phyloP scores from a whole-genome alignment of 1,140 invertebrate genomes.

The Panulirus ornatus region DNA sequence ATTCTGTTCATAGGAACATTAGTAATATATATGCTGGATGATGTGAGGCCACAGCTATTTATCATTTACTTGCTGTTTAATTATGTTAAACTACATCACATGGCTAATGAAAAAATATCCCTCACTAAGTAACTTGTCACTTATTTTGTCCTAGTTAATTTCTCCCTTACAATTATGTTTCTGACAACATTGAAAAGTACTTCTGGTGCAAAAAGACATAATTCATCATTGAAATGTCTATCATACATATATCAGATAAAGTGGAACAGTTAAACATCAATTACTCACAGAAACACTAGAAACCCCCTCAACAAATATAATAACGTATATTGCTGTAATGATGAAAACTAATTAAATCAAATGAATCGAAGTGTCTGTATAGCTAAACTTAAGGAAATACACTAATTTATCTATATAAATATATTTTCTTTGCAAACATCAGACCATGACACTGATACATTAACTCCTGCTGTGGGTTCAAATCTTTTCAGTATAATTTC shows the following conservation, averaged over 20 bases:
- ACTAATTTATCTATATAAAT: background rate
- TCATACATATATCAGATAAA: background rate
- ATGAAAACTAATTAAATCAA: background rate
- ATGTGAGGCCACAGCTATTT: background rate
- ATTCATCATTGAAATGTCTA: background rate
- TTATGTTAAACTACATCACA: background rate
- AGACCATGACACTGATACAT: too few species aligned
- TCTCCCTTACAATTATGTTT: background rate
- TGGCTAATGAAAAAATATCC: background rate
- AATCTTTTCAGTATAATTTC: too few species aligned
- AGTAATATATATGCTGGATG: background rate
- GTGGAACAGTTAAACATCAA: background rate
- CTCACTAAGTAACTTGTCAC: background rate
- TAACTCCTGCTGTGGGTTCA: too few species aligned
- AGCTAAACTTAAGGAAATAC: background rate
- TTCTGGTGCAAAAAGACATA: background rate
- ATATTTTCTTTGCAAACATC: background rate
- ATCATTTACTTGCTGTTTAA: background rate
- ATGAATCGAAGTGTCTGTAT: background rate
- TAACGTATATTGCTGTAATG: background rate
- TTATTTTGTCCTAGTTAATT: background rate
- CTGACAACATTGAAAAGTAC: slow-evolving; percentile 1
- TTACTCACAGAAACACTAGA: background rate
- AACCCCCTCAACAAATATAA: background rate
- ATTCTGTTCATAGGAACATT: background rate